Evolutionary conservation across 1,140 invertebrate genomes (phyloP).

Genomic region (Glossosoma conforme): DNA sequence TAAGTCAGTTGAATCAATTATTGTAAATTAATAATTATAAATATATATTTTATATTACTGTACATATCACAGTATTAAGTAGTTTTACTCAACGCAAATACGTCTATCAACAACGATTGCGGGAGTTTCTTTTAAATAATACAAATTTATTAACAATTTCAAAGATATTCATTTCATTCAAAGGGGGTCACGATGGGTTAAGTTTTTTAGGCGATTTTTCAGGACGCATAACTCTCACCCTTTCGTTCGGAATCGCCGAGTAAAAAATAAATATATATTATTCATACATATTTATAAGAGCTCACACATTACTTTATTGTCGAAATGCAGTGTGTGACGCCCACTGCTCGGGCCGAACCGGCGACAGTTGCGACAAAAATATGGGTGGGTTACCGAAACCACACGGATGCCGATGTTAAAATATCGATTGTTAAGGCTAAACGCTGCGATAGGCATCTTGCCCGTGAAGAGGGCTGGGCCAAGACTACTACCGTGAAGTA

Average conservation of each 20-base stretch:
- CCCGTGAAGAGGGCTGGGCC: background rate
- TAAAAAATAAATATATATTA: constrained; percentile 9
- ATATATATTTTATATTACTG: no score
- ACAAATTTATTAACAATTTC: background rate
- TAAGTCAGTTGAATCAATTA: no score
- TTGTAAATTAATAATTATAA: no score
- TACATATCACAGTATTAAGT: background rate
- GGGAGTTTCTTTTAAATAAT: background rate
- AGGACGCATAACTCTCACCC: constrained; percentile 21
- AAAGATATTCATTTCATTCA: constrained; percentile 1
- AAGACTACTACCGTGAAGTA: no score
- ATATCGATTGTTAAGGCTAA: constrained; percentile 24
- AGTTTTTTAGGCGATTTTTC: background rate
- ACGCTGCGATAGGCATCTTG: constrained; percentile 15
- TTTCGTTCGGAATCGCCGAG: constrained; percentile 9
- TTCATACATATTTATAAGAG: constrained; percentile 26
- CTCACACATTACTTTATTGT: constrained; percentile 20
- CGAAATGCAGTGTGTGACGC: background rate
- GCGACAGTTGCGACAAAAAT: constrained; percentile 10
- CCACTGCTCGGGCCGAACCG: background rate
- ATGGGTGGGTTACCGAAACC: background rate
- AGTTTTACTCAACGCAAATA: background rate
- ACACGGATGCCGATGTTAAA: constrained; percentile 16
- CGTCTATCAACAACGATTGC: background rate
- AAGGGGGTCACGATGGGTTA: background rate